Conservation (phyloP, 2,888 invertebrate genomes). For the Parelbella ahira region DNA sequence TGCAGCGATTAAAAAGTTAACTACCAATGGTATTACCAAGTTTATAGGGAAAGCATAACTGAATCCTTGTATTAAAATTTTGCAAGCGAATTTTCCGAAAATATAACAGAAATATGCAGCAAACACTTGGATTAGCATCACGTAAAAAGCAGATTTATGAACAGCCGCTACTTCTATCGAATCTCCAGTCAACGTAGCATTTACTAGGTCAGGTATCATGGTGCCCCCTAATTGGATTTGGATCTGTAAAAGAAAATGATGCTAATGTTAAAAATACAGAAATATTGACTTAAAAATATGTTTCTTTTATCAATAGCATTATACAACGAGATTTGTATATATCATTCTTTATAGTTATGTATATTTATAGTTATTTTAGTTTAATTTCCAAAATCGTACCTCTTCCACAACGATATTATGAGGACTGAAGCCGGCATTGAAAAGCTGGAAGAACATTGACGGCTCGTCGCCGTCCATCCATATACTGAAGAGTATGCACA, state of each 20-base stretch:
- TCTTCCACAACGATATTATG: slow-evolving; percentile 90
- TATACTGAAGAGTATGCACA: slow-evolving; percentile 86
- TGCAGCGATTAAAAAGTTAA: slow-evolving; percentile 91
- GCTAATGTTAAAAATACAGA: too few relatives aligned
- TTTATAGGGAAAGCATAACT: slow-evolving; percentile 98
- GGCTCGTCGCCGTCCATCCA: slow-evolving; percentile 89
- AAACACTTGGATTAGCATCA: slow-evolving; percentile 89
- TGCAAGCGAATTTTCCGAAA: slow-evolving; percentile 97
- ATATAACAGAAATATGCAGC: slow-evolving; percentile 94
- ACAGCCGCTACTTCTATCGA: slow-evolving; percentile 86
- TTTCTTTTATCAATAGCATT: too few relatives aligned
- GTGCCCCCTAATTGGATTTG: slow-evolving; percentile 82
- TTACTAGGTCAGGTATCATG: slow-evolving; percentile 86
- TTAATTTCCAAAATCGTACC: slow-evolving; percentile 62
- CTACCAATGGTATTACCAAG: slow-evolving; percentile 93
- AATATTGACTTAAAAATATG: too few relatives aligned
- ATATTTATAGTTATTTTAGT: too few relatives aligned
- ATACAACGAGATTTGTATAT: too few relatives aligned
- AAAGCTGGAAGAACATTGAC: slow-evolving; percentile 87
- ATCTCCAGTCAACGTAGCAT: slow-evolving; percentile 88
- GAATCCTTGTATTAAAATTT: slow-evolving; percentile 97
- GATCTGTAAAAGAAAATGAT: slow-evolving; percentile 62
- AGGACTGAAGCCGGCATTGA: slow-evolving; percentile 86
- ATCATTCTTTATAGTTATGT: too few relatives aligned
- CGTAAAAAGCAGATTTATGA: slow-evolving; percentile 86